These are phyloP conservation scores for Corythaixoides concolor DNA, from an alignment of 2,113 vertebrate species.

Conservation along the genomic window DNA sequence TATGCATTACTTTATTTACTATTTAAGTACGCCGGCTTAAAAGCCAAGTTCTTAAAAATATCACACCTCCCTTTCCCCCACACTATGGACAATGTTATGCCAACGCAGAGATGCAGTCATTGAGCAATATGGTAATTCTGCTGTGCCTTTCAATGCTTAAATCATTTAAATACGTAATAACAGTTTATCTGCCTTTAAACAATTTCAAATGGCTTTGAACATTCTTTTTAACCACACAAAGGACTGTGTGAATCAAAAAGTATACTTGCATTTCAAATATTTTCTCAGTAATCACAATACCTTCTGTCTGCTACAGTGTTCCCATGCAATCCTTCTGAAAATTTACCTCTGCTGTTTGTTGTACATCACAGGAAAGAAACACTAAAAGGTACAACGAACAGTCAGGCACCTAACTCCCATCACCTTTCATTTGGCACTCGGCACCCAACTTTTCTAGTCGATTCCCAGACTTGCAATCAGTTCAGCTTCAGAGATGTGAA, in stretches of 20 bases:
- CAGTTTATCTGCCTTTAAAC: not conserved
- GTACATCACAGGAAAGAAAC: not conserved
- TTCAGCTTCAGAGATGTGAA: not conserved
- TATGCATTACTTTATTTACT: not conserved
- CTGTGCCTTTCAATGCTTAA: not conserved
- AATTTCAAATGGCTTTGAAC: not conserved
- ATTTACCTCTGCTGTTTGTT: not conserved
- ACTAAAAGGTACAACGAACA: not conserved
- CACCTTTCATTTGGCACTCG: not conserved
- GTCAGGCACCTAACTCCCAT: not conserved
- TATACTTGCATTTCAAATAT: not conserved
- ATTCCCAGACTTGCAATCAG: not conserved
- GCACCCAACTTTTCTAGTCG: rapidly evolving
- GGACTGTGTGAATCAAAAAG: not conserved
- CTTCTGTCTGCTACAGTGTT: not conserved
- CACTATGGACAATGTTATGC: not conserved
- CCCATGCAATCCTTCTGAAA: not conserved
- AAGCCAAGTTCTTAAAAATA: not conserved
- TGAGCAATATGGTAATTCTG: not conserved
- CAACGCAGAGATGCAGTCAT: not conserved
- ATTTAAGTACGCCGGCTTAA: not conserved
- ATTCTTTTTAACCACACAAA: not conserved
- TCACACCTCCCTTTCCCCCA: not conserved
- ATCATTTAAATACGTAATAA: not conserved
- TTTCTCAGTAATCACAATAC: not conserved